These are phyloP conservation scores for Odontamblyopus lacepedii DNA, from an alignment of 2,797 vertebrate genomes.

Conservation along the genomic window DNA sequence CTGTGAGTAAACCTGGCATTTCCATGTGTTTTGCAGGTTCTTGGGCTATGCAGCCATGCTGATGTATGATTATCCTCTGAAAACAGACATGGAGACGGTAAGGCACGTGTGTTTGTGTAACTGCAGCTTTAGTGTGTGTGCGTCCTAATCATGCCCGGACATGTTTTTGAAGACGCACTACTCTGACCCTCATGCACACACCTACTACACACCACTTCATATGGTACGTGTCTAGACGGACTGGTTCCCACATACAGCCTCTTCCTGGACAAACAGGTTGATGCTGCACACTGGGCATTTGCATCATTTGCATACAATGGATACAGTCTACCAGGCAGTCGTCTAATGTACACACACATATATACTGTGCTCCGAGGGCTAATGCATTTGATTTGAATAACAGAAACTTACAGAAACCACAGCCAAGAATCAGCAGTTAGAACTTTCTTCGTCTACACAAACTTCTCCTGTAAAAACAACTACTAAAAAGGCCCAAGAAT, in stretches of 20 bases:
- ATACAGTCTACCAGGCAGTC: slow-evolving; percentile 45
- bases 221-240: slow-evolving; percentile 63
- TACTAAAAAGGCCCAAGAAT: no score
- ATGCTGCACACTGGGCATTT: slow-evolving; percentile 60
- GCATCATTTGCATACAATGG: slow-evolving; percentile 74
- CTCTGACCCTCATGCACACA: slow-evolving; percentile 34
- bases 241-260: slow-evolving; percentile 69
- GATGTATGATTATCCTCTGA: slow-evolving; percentile 95
- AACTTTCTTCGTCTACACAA: background rate
- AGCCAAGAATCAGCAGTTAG: slow-evolving; percentile 21
- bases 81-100: slow-evolving; percentile 96
- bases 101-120: slow-evolving; percentile 39
- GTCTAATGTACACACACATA: slow-evolving; percentile 48
- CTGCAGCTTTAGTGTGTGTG: slow-evolving; percentile 18
- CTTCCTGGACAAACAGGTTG: slow-evolving; percentile 74
- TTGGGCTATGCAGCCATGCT: slow-evolving; percentile 88
- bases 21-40: slow-evolving; percentile 52
- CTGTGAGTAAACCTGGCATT: background rate
- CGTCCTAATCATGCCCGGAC: slow-evolving; percentile 40
- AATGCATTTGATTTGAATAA: background rate
- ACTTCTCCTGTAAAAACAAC: background rate
- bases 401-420: background rate
- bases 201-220: slow-evolving; percentile 23
- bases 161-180: slow-evolving; percentile 46
- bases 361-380: slow-evolving; percentile 13